Evolutionary conservation across 30 jellyfish, hydroid and myxozoan species (phyloP).

Genomic region (Pseudorhiza aurosa): DNA sequence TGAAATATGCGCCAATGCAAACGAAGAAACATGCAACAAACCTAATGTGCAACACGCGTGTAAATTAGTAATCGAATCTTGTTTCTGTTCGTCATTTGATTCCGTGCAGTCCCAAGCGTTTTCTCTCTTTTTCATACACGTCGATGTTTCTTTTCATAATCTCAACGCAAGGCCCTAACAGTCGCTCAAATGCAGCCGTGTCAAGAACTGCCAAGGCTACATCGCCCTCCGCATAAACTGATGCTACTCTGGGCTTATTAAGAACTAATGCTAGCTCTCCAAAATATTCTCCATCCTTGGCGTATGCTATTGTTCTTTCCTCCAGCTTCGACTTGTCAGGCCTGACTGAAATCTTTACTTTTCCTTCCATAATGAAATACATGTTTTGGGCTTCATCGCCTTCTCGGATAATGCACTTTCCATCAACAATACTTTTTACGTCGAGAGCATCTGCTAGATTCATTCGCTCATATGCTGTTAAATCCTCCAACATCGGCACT

Average conservation of each 20-base stretch:
- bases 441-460: slow-evolving; percentile 94
- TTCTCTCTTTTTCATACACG: slow-evolving; percentile 84
- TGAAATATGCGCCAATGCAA: no score
- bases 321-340: slow-evolving; percentile 52
- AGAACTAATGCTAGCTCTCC: slow-evolving; percentile 95
- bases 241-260: slow-evolving; percentile 96
- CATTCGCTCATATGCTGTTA: slow-evolving; percentile 91
- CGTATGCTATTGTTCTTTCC: slow-evolving; percentile 79
- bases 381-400: slow-evolving; percentile 86
- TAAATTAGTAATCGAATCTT: background rate
- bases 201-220: slow-evolving; percentile 83
- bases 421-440: slow-evolving; percentile 48
- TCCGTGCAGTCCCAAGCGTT: slow-evolving; percentile 84
- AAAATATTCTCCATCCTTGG: slow-evolving; percentile 84
- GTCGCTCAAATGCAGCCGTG: slow-evolving; percentile 94
- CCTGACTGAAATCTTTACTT: slow-evolving; percentile 77
- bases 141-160: slow-evolving; percentile 91
- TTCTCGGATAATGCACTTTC: slow-evolving; percentile 75
- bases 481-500: slow-evolving; percentile 87
- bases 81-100: slow-evolving; percentile 9
- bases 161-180: slow-evolving; percentile 97
- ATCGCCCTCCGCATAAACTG: slow-evolving; percentile 88
- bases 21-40: no score
- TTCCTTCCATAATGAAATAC: slow-evolving; percentile 95
- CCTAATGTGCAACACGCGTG: slow-evolving; percentile 3